phyloP scores from a whole-genome alignment of 2,797 vertebrate species.

The Antennarius maculatus region DNA sequence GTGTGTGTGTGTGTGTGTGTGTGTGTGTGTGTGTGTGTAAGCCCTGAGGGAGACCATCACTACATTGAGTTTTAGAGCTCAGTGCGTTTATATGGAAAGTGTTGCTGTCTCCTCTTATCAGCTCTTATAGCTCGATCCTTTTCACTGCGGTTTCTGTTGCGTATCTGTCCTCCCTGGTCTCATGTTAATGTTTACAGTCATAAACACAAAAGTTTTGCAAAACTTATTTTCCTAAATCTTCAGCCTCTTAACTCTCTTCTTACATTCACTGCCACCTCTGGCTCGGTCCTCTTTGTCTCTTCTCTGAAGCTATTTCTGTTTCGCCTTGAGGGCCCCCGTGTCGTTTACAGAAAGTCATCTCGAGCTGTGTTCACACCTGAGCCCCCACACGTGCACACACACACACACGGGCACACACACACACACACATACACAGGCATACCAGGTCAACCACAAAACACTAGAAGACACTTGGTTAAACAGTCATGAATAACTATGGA shows the following conservation, averaged over 20 bases:
- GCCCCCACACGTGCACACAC: conserved; percentile 13
- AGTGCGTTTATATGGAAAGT: conserved; percentile 71
- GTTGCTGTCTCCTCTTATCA: conserved; percentile 66
- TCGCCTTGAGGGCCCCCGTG: conserved; percentile 61
- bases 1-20: conserved; percentile 4
- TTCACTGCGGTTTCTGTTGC: conserved; percentile 21
- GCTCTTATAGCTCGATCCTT: conserved; percentile 36
- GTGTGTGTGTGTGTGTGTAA: conserved; percentile 29
- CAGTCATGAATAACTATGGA: conserved; percentile 46
- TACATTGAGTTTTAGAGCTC: conserved; percentile 52
- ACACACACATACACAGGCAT: conserved; percentile 13
- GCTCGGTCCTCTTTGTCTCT: conserved; percentile 38
- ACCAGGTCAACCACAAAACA: conserved; percentile 50
- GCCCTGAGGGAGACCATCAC: conserved; percentile 60
- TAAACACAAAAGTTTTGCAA: conserved; percentile 30
- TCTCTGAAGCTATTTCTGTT: conserved; percentile 69
- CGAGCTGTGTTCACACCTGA: conserved; percentile 40
- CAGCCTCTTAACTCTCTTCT: neutral
- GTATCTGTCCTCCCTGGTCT: conserved; percentile 4
- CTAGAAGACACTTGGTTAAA: conserved; percentile 45
- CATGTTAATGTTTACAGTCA: conserved; percentile 17
- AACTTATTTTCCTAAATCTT: conserved; percentile 20
- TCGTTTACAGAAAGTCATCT: conserved; percentile 64
- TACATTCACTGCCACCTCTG: conserved; percentile 15
- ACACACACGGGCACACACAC: conserved; percentile 12